Evolutionary conservation across 64 coral and sea anemone species (phyloP).

Genomic region (Montipora cactus): DNA sequence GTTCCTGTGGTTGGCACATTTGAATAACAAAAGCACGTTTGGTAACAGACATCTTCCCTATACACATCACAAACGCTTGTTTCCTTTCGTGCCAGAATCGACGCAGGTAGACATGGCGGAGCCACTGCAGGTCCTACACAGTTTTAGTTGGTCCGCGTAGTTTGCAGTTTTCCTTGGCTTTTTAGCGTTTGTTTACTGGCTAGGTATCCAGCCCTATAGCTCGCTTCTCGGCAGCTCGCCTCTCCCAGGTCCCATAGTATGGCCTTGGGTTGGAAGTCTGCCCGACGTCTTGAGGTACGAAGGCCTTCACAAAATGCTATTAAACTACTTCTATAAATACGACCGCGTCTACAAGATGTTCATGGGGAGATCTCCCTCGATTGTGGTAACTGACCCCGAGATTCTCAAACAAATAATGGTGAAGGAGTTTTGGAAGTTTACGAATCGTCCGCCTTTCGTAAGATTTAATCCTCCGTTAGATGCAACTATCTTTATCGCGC

Average conservation of each 20-base stretch:
- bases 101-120: not conserved
- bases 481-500: slow-evolving; percentile 28
- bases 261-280: slow-evolving; percentile 67
- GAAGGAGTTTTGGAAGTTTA: slow-evolving; percentile 85
- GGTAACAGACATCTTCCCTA: too few species aligned
- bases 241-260: slow-evolving; percentile 49
- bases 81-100: not conserved
- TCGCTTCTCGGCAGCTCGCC: slow-evolving; percentile 36
- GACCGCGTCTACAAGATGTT: slow-evolving; percentile 68
- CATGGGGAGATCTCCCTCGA: slow-evolving; percentile 25
- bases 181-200: slow-evolving; percentile 44
- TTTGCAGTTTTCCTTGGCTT: not conserved
- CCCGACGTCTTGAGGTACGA: slow-evolving; percentile 66
- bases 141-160: not conserved
- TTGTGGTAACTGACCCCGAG: slow-evolving; percentile 82
- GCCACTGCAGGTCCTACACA: not conserved
- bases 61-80: too few species aligned
- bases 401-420: slow-evolving; percentile 77
- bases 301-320: slow-evolving; percentile 65
- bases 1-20: too few species aligned
- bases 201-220: slow-evolving; percentile 25
- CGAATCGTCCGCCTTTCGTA: slow-evolving; percentile 40
- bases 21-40: too few species aligned
- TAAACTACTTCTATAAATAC: slow-evolving; percentile 71
- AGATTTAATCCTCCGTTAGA: slow-evolving; percentile 55